phyloP scores from a whole-genome alignment of 2,113 vertebrate genomes.

The Oceanites oceanicus region DNA sequence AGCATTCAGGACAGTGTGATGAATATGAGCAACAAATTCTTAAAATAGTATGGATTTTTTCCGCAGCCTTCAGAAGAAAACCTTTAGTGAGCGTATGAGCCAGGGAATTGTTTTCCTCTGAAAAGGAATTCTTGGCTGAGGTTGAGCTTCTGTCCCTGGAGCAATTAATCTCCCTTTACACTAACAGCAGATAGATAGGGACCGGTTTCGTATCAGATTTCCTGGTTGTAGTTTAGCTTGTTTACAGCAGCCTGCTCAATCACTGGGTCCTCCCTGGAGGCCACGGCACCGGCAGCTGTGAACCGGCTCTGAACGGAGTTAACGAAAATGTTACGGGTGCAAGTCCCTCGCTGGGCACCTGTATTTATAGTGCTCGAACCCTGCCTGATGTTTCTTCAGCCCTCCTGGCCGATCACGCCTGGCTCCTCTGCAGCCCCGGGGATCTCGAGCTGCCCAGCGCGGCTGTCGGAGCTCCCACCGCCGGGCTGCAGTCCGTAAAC shows the following conservation, averaged over 20 bases:
- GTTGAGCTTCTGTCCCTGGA: background rate
- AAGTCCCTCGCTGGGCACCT: background rate
- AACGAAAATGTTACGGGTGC: rapidly evolving
- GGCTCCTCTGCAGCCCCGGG: background rate
- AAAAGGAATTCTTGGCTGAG: constrained; percentile 14
- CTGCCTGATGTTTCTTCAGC: background rate
- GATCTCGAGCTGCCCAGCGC: rapidly evolving
- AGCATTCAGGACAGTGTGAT: background rate
- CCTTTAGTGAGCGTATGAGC: background rate
- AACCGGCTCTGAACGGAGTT: background rate
- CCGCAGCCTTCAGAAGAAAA: constrained; percentile 25
- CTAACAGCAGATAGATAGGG: background rate
- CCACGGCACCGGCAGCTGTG: background rate
- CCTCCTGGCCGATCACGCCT: background rate
- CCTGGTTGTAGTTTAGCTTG: background rate
- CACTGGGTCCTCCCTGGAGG: background rate
- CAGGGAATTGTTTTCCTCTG: background rate
- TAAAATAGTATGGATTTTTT: constrained; percentile 17
- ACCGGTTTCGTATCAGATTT: background rate
- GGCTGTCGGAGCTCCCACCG: background rate
- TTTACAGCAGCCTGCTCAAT: background rate
- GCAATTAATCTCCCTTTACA: background rate
- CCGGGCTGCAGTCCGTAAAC: rapidly evolving
- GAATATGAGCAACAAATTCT: background rate
- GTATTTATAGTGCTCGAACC: rapidly evolving